Base-by-base conservation (phyloP, 2,797 vertebrate genomes). In the Sus cebifrons region DNA sequence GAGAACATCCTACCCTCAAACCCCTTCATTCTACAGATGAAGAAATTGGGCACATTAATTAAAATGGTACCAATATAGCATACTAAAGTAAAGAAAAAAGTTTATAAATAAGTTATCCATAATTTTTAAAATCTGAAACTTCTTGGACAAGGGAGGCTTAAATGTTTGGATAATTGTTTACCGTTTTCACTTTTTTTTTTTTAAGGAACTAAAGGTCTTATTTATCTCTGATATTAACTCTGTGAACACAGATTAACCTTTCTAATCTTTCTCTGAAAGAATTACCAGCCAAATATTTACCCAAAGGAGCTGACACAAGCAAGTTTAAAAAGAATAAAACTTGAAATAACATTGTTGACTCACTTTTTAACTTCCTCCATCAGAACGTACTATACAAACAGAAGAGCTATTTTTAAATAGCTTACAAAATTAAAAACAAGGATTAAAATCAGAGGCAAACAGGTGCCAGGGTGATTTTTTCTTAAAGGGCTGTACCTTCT, bases 281-380 rank as follows among this genome's bases (percentile, higher is more conserved):
- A 86, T 82, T 52, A 52, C 27, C 13, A 71, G 32, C 54, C 70
- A 90, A 85, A 68, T 74, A 73, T 94, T 88, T 78, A 81, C 20
- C 52, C 68, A 89, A 32, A 93, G 65, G 68, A 71, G 54, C 74
- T 86, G 44, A 95, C 58, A 54, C 9, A 52, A 79, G 73, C 20
- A 85, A 92, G 36, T 79, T 92, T 74, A 54, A 60, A 92, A 94
- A 84, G 29, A 78, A 67, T 73, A 23, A 74, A 62, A 84, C 29
- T 92, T 89, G 52, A 92, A 94, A 44, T 92, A 84, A 88, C 36
- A 87, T 21, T 17, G 73, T 9, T 88, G 78, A 78, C 29, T 40
- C 58, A 74, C n/a, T 84, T 96, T 71, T 92, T n/a, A 96, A 92
- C 84, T 49, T 84, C 71, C 12, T 94, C 18, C 67, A 88, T 89